These are phyloP conservation scores for Hemaris fuciformis DNA, from an alignment of 2,888 invertebrate genomes.

Conservation along the genomic window DNA sequence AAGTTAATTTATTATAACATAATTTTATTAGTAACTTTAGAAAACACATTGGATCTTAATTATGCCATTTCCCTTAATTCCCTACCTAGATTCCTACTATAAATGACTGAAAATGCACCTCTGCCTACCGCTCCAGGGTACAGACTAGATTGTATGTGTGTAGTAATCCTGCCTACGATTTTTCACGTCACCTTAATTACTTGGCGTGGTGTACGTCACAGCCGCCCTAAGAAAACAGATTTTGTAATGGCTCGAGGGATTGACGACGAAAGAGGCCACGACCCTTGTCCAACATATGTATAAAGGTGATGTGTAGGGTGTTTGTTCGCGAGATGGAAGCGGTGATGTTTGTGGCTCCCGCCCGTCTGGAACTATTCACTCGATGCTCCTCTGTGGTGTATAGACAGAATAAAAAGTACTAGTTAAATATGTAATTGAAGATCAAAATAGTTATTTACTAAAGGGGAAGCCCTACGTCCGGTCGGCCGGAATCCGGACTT, in stretches of 20 bases:
- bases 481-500: no score
- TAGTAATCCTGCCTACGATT: no score
- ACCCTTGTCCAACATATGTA: slow-evolving; percentile 18
- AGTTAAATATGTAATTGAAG: background rate
- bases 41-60: no score
- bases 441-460: no score
- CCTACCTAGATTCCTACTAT: no score
- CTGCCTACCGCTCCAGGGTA: no score
- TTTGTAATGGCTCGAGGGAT: slow-evolving; percentile 17
- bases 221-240: slow-evolving; percentile 9
- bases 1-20: no score
- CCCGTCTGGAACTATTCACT: slow-evolving; percentile 61
- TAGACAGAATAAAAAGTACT: slow-evolving; percentile 15
- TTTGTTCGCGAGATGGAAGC: slow-evolving; percentile 69
- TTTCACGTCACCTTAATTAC: background rate
- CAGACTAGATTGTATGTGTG: no score
- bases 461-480: no score
- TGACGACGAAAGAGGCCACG: slow-evolving; percentile 1
- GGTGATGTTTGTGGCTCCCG: slow-evolving; percentile 65
- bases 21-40: no score
- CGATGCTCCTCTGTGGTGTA: slow-evolving; percentile 38
- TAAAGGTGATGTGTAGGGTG: slow-evolving; percentile 43
- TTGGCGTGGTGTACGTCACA: slow-evolving; percentile 5
- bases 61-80: no score
- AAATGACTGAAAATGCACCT: no score